Conservation (phyloP, 1,140 invertebrate species). For the Physella acuta region DNA sequence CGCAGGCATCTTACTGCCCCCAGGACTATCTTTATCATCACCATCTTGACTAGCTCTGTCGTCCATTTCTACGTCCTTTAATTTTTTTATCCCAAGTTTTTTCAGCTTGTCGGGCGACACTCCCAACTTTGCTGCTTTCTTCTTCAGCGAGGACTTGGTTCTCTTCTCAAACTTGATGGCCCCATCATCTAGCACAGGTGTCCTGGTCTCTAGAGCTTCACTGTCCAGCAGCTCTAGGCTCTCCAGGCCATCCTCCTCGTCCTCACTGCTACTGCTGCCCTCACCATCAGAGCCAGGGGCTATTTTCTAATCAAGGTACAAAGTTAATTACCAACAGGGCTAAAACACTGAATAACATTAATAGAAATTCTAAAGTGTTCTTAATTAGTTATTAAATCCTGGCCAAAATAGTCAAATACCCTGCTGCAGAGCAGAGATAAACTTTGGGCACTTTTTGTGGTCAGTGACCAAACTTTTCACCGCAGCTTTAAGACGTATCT, state of each 20-base stretch:
- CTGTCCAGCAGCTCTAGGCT: background rate
- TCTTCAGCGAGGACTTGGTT: background rate
- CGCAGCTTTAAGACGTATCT: too few relatives aligned
- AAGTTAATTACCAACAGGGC: too few relatives aligned
- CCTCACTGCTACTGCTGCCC: background rate
- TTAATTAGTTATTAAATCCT: too few relatives aligned
- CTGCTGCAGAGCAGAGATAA: too few relatives aligned
- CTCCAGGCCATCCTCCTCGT: background rate
- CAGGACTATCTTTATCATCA: conserved; percentile 25
- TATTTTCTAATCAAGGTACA: too few relatives aligned
- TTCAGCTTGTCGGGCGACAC: conserved; percentile 12
- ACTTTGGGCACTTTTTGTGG: too few relatives aligned
- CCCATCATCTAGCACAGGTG: background rate
- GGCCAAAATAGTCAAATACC: too few relatives aligned
- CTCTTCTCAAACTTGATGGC: conserved; percentile 12
- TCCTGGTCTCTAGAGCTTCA: too few relatives aligned
- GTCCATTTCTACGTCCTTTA: background rate
- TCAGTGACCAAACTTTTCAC: too few relatives aligned
- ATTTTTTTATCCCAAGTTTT: conserved; percentile 16
- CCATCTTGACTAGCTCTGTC: conserved; percentile 25
- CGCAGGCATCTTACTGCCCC: conserved; percentile 7
- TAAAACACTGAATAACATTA: too few relatives aligned
- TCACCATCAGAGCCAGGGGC: background rate
- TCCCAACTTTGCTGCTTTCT: background rate
- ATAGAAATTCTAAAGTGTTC: too few relatives aligned